Conservation (phyloP, 1,140 invertebrate species). For the Ceratitis capitata region DNA sequence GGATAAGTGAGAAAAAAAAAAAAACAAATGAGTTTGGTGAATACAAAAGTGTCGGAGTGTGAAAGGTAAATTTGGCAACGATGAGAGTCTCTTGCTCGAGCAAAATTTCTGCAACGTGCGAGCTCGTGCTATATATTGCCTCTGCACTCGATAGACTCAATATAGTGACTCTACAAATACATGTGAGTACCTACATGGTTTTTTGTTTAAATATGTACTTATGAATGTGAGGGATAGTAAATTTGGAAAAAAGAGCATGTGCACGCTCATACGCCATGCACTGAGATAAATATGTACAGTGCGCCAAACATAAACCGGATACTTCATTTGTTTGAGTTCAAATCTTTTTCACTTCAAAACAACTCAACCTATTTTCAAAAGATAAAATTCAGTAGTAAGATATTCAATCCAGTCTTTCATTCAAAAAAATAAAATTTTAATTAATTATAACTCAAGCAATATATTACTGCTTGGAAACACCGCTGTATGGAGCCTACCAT, state of each 20-base stretch:
- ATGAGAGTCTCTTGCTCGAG: background rate
- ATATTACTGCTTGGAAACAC: too few relatives aligned
- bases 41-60: background rate
- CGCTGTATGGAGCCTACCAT: too few relatives aligned
- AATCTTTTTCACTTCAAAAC: too few relatives aligned
- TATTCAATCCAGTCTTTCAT: too few relatives aligned
- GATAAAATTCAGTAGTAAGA: too few relatives aligned
- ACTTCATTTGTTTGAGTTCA: too few relatives aligned
- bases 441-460: too few relatives aligned
- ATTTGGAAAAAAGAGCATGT: background rate
- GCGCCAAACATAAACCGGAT: too few relatives aligned
- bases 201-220: too few relatives aligned
- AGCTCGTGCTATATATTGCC: background rate
- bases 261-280: background rate
- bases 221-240: background rate
- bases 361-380: too few relatives aligned
- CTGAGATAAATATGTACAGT: background rate
- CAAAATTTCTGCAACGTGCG: background rate
- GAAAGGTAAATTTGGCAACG: background rate
- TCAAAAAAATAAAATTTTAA: too few relatives aligned
- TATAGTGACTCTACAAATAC: background rate
- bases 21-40: background rate
- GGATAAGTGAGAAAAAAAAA: background rate
- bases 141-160: background rate
- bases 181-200: background rate